phyloP scores from a whole-genome alignment of 2,888 invertebrate species.

The Apamea crenata region DNA sequence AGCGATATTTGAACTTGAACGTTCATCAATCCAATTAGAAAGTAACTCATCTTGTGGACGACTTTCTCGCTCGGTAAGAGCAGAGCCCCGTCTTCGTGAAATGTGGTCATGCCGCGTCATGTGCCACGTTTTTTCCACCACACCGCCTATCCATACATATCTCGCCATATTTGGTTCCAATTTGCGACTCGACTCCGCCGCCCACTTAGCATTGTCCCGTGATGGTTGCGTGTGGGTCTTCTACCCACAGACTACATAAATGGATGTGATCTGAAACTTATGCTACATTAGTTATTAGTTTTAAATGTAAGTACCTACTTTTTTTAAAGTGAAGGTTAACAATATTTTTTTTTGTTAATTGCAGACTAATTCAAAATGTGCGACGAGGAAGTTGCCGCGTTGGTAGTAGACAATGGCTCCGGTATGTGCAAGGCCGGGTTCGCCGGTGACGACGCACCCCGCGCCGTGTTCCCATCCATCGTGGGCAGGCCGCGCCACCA shows the following conservation, averaged over 20 bases:
- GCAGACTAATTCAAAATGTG: constrained; percentile 92
- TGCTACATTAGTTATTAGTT: constrained; percentile 5
- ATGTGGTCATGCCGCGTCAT: constrained; percentile 76
- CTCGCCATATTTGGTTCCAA: constrained; percentile 85
- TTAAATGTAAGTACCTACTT: constrained; percentile 44
- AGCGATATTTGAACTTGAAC: constrained; percentile 60
- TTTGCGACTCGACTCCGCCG: constrained; percentile 80
- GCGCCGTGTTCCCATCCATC: constrained; percentile 98
- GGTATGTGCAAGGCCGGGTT: constrained; percentile 99
- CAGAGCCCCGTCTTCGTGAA: constrained; percentile 70
- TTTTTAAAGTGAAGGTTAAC: constrained; percentile 54
- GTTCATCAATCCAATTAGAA: constrained; percentile 75
- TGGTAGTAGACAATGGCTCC: constrained; percentile 99
- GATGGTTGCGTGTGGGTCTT: constrained; percentile 79
- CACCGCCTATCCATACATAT: constrained; percentile 72
- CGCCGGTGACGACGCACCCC: constrained; percentile 98
- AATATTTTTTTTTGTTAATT: constrained; percentile 89
- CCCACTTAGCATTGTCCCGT: constrained; percentile 79
- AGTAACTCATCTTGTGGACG: constrained; percentile 75
- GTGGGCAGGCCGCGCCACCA: constrained; percentile 98
- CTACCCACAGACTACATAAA: constrained; percentile 78
- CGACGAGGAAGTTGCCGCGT: constrained; percentile 97
- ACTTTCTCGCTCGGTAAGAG: constrained; percentile 80
- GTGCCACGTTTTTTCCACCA: constrained; percentile 83
- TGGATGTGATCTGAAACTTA: constrained; percentile 64